phyloP scores from a whole-genome alignment of 1,140 invertebrate species.

The Cylas formicarius region DNA sequence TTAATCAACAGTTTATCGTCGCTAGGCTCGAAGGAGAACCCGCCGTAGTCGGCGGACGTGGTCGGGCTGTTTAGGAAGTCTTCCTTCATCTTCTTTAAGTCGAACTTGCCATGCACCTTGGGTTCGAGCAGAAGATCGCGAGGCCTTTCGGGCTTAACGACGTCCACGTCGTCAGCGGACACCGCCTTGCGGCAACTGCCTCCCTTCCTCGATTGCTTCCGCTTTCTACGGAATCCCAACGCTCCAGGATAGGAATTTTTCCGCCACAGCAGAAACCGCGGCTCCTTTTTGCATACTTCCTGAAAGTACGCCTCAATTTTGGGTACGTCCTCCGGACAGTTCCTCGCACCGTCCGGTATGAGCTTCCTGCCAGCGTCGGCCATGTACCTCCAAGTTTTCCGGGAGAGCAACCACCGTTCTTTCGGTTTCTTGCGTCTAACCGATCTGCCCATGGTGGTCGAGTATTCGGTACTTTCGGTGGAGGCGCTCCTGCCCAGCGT shows the following conservation, averaged over 20 bases:
- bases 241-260: constrained; percentile 71
- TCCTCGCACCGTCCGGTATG: constrained; percentile 67
- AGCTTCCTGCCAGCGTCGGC: constrained; percentile 77
- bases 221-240: constrained; percentile 48
- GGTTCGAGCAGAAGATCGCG: constrained; percentile 47
- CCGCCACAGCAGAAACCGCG: constrained; percentile 71
- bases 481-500: constrained; percentile 34
- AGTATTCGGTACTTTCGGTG: constrained; percentile 36
- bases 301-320: constrained; percentile 79
- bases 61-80: constrained; percentile 50
- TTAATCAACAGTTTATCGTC: constrained; percentile 52
- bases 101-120: constrained; percentile 54
- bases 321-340: constrained; percentile 64
- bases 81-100: constrained; percentile 56
- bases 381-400: constrained; percentile 88
- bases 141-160: constrained; percentile 41
- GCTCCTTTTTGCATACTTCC: constrained; percentile 68
- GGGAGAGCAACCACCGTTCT: constrained; percentile 76
- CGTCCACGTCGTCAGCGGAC: constrained; percentile 55
- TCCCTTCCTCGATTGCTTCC: constrained; percentile 51
- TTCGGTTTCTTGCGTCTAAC: constrained; percentile 51
- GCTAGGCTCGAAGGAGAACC: constrained; percentile 11
- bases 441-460: constrained; percentile 45
- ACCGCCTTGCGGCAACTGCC: constrained; percentile 57
- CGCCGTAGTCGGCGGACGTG: constrained; percentile 32